Percentiles rank a stretch among this genome's conserved stretches.
These are phyloP conservation scores for Delichon dasypus DNA, from an alignment of 2,797 vertebrate genomes.

Conservation along the genomic window DNA sequence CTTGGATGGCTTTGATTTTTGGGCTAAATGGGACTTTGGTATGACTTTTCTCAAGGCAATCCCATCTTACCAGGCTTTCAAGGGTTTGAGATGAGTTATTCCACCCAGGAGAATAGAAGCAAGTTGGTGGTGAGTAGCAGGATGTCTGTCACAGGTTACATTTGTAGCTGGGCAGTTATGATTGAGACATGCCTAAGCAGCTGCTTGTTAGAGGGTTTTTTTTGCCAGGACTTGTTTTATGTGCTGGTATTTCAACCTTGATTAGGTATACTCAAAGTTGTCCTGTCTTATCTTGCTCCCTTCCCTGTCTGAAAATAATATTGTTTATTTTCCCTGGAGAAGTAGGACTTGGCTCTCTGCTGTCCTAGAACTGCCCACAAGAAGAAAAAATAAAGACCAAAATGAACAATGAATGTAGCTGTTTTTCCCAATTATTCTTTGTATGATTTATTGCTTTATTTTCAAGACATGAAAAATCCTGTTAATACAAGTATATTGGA, in stretches of 20 bases:
- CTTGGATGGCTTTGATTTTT: not conserved
- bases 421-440: not conserved
- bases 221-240: not conserved
- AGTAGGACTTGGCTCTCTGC: not conserved
- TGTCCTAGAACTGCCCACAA: not conserved
- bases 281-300: not conserved
- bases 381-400: not conserved
- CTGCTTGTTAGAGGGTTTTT: not conserved
- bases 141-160: not conserved
- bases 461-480: not conserved
- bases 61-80: not conserved
- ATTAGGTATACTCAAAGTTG: not conserved
- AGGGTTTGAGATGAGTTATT: not conserved
- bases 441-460: conserved; percentile 29
- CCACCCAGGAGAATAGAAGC: not conserved
- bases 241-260: not conserved
- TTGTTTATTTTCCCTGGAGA: not conserved
- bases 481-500: not conserved
- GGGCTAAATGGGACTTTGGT: not conserved
- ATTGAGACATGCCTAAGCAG: not conserved
- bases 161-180: not conserved
- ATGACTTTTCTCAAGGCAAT: not conserved
- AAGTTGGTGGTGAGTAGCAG: not conserved
- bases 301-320: not conserved
- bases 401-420: not conserved